Base-by-base conservation (phyloP, 2,888 invertebrate genomes). In the Trissoscelio sp. region DNA sequence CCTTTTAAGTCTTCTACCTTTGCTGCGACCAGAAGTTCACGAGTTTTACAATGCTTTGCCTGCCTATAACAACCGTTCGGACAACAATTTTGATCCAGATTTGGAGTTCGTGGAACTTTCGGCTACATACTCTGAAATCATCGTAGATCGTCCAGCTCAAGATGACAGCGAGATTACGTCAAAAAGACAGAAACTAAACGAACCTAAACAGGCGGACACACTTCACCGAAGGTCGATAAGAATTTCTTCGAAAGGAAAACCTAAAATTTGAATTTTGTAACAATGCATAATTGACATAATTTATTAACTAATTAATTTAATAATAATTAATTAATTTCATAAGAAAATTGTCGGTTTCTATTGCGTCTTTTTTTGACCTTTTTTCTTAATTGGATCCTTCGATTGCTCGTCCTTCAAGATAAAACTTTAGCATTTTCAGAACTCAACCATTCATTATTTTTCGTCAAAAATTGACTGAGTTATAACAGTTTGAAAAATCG, bases 331-430 rank as follows among this genome's bases (percentile, higher is more conserved):
- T 31, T 31, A 57, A 39, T 48, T 20, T 48, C 39, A 57, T 39
- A 37, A 20, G 22, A 60, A 22, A 39, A 24, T 42, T 60, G 24
- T 42, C 11, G 42, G 24, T 60, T 60, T 42, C 42, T 60, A 60
- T 60, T 60, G 58, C 42, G 58, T 60, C 58, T 60, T 60, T 60
- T 24, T 60, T 60, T 22, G n/a, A 39, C 12, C 18, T 60, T 42
- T 60, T 37, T 57, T 24, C 53, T 16, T 57, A 42, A 42, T 37
- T 57, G 16, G 28, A 57, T 57, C n/a, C 57, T 31, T n/a, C n/a
- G n/a, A n/a, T n/a, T n/a, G n/a, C n/a, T n/a, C n/a, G n/a, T n/a
- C n/a, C n/a, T n/a, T n/a, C n/a, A n/a, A n/a, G n/a, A n/a, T n/a
- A n/a, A n/a, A n/a, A n/a, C n/a, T n/a, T n/a, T n/a, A n/a, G n/a